Percentiles rank a stretch among this genome's conserved stretches.
Conservation (phyloP, 1,140 invertebrate species). For the Ephestia elutella region DNA sequence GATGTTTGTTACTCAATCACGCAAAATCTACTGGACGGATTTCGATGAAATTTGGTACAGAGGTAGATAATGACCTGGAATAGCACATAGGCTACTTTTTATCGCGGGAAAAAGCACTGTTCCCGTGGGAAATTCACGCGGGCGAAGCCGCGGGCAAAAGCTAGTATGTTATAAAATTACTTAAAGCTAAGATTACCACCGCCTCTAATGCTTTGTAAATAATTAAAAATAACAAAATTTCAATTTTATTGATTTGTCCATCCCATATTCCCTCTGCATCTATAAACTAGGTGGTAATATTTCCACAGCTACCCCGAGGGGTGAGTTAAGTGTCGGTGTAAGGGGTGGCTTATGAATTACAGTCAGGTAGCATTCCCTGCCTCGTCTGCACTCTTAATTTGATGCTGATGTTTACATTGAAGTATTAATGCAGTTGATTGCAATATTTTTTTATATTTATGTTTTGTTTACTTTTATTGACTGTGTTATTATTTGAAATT, state of each 20-base stretch:
- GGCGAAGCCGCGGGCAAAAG: too few relatives aligned
- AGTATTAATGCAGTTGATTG: not conserved
- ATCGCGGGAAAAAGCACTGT: too few relatives aligned
- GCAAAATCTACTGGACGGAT: too few relatives aligned
- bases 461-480: not conserved
- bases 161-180: too few relatives aligned
- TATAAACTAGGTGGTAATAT: constrained; percentile 2
- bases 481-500: not conserved
- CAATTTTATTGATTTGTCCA: not conserved
- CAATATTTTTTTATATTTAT: too few relatives aligned
- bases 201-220: not conserved
- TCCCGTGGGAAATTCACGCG: too few relatives aligned
- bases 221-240: not conserved
- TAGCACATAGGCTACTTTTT: too few relatives aligned
- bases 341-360: not conserved
- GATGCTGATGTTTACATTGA: not conserved
- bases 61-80: too few relatives aligned
- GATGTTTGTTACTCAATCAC: too few relatives aligned
- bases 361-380: not conserved
- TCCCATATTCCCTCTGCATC: not conserved
- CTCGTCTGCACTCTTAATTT: not conserved
- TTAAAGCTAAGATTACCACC: too few relatives aligned
- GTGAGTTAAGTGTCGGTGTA: not conserved
- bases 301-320: not conserved
- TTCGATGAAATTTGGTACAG: too few relatives aligned